phyloP scores from a whole-genome alignment of 2,113 vertebrate species.

The Aplodontia rufa region DNA sequence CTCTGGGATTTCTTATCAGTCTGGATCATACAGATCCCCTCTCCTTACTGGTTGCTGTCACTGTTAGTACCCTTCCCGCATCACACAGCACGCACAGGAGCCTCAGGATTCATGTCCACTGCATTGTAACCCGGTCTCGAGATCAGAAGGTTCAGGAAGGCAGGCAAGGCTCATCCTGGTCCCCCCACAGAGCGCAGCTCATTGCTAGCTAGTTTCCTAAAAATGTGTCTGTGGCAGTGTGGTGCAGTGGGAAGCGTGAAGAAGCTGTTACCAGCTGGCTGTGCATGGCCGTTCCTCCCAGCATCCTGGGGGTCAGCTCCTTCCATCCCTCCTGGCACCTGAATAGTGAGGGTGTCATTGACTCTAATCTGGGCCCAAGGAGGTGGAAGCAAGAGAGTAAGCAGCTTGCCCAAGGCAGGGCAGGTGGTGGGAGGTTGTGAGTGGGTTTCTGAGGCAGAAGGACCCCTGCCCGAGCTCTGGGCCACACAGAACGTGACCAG shows the following conservation, averaged over 20 bases:
- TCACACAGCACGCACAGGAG: not conserved
- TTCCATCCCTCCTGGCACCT: not conserved
- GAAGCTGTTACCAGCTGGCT: not conserved
- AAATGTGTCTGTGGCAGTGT: too few species aligned
- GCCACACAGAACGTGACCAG: not conserved
- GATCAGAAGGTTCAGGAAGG: not conserved
- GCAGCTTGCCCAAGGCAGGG: not conserved
- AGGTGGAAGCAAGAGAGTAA: not conserved
- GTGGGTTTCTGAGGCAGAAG: not conserved
- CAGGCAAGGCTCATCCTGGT: too few species aligned
- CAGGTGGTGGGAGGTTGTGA: not conserved
- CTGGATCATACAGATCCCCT: not conserved
- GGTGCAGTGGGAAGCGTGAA: not conserved
- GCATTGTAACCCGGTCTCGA: not conserved
- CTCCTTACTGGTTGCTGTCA: not conserved
- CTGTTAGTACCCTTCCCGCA: not conserved
- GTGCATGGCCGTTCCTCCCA: not conserved
- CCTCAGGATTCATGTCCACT: too few species aligned
- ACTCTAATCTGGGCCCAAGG: not conserved
- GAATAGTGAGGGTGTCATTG: not conserved
- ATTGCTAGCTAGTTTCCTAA: not conserved
- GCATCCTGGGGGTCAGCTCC: not conserved
- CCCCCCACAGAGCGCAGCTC: accelerated
- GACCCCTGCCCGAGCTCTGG: not conserved
- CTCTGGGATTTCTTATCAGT: not conserved